These are phyloP conservation scores for Borostomias antarcticus DNA, from an alignment of 2,797 vertebrate species.

Conservation along the genomic window DNA sequence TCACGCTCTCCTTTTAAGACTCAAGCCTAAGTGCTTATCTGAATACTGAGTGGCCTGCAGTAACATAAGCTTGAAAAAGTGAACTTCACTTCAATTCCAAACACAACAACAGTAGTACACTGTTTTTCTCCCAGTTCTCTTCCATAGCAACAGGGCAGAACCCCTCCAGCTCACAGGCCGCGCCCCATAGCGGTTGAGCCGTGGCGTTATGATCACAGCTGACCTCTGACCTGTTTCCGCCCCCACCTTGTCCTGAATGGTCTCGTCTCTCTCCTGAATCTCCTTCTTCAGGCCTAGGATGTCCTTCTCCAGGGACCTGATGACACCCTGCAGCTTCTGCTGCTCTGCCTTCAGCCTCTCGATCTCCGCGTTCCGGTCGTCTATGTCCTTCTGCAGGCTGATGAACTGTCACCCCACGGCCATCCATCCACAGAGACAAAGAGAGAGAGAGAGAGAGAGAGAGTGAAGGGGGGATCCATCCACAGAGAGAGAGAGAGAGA, in stretches of 20 bases:
- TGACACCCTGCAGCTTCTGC: conserved; percentile 80
- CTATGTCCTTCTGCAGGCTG: conserved; percentile 85
- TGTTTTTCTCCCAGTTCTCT: no score
- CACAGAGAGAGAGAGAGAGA: no score
- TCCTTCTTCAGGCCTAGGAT: conserved; percentile 83
- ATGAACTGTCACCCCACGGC: conserved; percentile 73
- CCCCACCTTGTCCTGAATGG: conserved; percentile 87
- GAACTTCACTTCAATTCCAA: no score
- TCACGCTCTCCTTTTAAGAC: neutral
- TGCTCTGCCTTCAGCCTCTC: conserved; percentile 82
- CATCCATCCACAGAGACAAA: no score
- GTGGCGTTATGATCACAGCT: no score
- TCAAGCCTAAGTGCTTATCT: neutral
- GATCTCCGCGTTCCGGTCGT: conserved; percentile 75
- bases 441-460: neutral
- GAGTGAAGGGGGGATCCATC: neutral
- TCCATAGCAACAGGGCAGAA: no score
- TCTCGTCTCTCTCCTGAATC: conserved; percentile 83
- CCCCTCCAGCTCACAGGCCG: no score
- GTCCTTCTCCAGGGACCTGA: conserved; percentile 86
- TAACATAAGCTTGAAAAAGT: no score
- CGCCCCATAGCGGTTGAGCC: no score
- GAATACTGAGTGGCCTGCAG: no score
- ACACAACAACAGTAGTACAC: no score
- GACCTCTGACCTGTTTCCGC: no score